A percentile compares a stretch with the other conserved stretches of the same genome.
Evolutionary conservation across 2,113 vertebrate species (phyloP).

Genomic region (Cygnus atratus): DNA sequence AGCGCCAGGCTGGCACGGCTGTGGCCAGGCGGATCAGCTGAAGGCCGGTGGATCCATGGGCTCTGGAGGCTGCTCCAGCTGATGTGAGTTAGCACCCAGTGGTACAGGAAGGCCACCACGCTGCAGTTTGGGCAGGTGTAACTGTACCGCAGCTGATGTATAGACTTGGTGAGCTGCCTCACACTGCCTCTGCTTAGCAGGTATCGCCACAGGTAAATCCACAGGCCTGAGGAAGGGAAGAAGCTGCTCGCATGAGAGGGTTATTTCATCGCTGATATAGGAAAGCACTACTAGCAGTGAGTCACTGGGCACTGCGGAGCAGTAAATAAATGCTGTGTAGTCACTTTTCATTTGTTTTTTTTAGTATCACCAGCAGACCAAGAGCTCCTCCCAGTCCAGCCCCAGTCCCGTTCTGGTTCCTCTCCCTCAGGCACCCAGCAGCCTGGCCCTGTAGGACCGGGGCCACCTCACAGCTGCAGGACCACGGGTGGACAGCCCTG

Average conservation of each 20-base stretch:
- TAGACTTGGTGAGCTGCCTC: background rate
- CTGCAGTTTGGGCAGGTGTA: background rate
- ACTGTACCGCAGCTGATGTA: background rate
- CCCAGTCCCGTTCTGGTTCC: background rate
- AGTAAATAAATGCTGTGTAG: background rate
- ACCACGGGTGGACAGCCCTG: background rate
- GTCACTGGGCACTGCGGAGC: background rate
- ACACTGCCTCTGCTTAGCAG: background rate
- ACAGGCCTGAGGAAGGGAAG: background rate
- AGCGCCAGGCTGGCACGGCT: background rate
- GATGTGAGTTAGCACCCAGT: background rate
- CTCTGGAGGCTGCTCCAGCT: constrained; percentile 32
- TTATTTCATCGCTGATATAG: background rate
- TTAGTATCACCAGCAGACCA: background rate
- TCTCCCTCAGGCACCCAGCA: background rate
- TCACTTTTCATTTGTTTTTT: background rate
- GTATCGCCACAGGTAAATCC: background rate
- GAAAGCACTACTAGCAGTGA: background rate
- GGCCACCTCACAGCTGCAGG: background rate
- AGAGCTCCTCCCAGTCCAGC: background rate
- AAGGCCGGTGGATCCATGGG: background rate
- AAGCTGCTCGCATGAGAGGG: background rate
- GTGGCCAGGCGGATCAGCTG: background rate
- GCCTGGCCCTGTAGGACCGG: background rate
- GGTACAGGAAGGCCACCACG: background rate